Conservation (phyloP, 2,797 vertebrate species). For the Forpus xanthops region DNA sequence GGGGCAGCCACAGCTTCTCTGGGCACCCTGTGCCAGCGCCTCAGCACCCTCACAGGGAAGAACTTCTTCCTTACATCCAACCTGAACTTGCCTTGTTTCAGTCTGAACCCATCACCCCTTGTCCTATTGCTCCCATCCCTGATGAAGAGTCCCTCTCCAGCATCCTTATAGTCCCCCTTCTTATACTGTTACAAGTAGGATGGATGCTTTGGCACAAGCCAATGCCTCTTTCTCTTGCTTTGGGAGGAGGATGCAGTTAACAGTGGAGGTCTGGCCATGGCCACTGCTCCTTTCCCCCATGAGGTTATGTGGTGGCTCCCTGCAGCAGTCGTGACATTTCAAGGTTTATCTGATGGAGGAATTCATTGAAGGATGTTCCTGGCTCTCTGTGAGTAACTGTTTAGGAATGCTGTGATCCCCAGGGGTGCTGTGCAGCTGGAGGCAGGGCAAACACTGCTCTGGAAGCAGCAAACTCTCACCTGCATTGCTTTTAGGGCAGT, state of each 20-base stretch:
- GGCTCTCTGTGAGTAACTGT: slow-evolving; percentile 14
- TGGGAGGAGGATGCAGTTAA: background rate
- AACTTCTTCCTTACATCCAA: no score
- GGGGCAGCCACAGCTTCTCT: no score
- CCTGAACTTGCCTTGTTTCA: no score
- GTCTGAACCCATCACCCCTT: no score
- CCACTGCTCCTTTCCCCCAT: background rate
- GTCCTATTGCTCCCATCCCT: no score
- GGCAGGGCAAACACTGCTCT: fast-evolving
- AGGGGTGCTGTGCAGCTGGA: background rate
- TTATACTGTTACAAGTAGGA: background rate
- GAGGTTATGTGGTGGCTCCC: background rate
- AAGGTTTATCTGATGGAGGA: slow-evolving; percentile 13
- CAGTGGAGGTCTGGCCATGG: fast-evolving
- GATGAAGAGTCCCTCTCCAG: no score
- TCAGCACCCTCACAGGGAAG: no score
- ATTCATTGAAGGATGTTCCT: slow-evolving; percentile 31
- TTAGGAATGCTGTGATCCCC: background rate
- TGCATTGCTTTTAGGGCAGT: background rate
- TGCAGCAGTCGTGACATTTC: background rate
- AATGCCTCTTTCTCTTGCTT: background rate
- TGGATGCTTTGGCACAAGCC: fast-evolving
- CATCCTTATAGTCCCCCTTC: background rate
- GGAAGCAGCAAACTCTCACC: background rate
- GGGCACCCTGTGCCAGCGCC: no score